These are phyloP conservation scores for Gastrophysa polygoni DNA, from an alignment of 2,888 invertebrate species.

Conservation along the genomic window DNA sequence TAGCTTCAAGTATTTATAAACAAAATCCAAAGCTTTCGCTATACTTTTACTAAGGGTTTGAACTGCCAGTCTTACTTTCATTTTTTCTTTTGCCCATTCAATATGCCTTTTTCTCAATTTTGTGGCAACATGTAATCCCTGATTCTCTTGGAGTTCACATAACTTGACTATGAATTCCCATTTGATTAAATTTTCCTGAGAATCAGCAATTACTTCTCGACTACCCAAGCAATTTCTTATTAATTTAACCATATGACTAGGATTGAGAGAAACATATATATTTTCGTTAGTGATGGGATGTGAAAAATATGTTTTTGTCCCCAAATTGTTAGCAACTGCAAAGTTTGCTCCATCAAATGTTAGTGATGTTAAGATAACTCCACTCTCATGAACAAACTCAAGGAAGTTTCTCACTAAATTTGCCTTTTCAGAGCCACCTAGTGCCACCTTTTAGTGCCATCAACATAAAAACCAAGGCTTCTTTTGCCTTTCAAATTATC, in stretches of 20 bases:
- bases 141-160: slow-evolving; percentile 26
- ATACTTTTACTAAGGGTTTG: slow-evolving; percentile 35
- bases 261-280: background rate
- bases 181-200: background rate
- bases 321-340: background rate
- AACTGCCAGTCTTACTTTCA: slow-evolving; percentile 36
- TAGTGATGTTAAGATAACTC: slow-evolving; percentile 14
- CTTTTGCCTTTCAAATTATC: too few species aligned
- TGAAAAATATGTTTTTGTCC: slow-evolving; percentile 1
- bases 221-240: slow-evolving; percentile 4
- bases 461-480: too few species aligned
- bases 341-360: slow-evolving; percentile 19
- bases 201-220: background rate
- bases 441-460: too few species aligned
- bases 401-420: slow-evolving; percentile 4
- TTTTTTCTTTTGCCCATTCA: slow-evolving; percentile 27
- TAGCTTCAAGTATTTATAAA: too few species aligned
- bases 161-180: slow-evolving; percentile 23
- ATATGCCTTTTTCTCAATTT: slow-evolving; percentile 9
- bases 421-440: slow-evolving; percentile 5
- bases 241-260: slow-evolving; percentile 7
- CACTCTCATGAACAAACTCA: slow-evolving; percentile 17
- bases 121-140: slow-evolving; percentile 9
- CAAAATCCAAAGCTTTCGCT: slow-evolving; percentile 11
- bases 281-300: slow-evolving; percentile 1